These are phyloP conservation scores for Tupiocoris notatus DNA, from an alignment of 2,888 invertebrate species.

Conservation along the genomic window DNA sequence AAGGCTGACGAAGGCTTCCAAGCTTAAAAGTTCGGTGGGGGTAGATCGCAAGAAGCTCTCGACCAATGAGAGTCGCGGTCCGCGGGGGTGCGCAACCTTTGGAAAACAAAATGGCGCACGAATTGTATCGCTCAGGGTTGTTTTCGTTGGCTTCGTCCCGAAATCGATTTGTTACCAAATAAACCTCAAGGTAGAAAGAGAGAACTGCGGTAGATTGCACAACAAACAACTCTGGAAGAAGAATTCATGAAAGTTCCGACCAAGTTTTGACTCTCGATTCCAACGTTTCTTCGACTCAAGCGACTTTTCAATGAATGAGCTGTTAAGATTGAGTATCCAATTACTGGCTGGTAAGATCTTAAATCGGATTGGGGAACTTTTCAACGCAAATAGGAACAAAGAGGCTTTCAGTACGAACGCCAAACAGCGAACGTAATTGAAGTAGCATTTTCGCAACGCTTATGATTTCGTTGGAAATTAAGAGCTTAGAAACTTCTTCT, in stretches of 20 bases:
- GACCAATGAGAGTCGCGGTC: conserved; percentile 23
- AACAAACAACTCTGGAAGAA: conserved; percentile 31
- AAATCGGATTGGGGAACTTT: too few species aligned
- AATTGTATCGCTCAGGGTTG: conserved; percentile 1
- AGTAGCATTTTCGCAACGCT: too few species aligned
- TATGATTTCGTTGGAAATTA: too few species aligned
- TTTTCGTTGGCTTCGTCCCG: conserved; percentile 23
- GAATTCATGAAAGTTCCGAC: conserved; percentile 30
- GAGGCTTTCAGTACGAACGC: neutral
- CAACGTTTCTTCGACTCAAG: neutral
- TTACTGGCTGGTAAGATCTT: neutral
- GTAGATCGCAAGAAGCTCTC: conserved; percentile 28
- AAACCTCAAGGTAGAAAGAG: conserved; percentile 12
- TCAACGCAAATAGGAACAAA: neutral
- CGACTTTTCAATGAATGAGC: neutral
- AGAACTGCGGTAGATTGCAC: conserved; percentile 39
- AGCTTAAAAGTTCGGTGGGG: conserved; percentile 10
- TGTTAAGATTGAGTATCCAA: conserved; percentile 4
- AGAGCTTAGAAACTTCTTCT: too few species aligned
- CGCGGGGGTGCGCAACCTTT: conserved; percentile 4
- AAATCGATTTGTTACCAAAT: conserved; percentile 42
- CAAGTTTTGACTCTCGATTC: conserved; percentile 25
- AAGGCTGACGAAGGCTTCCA: neutral
- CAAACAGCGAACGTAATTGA: too few species aligned
- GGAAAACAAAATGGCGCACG: conserved; percentile 41